A percentile compares a stretch with the other conserved stretches of the same genome.
Conservation (phyloP, 2,113 vertebrate species). For the Podiceps cristatus region DNA sequence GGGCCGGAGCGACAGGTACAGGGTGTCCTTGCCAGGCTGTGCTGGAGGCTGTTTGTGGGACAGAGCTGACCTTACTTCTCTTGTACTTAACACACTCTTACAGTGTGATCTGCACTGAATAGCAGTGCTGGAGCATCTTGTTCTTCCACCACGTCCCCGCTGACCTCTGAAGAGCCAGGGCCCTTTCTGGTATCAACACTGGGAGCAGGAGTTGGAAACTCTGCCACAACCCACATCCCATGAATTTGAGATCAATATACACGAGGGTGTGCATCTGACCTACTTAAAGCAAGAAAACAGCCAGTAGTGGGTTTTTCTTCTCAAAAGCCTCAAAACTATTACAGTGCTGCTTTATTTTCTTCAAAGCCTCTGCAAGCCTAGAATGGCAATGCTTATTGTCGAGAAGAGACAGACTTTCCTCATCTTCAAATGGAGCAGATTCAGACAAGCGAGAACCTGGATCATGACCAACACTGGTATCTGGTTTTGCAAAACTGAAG, state of each 20-base stretch:
- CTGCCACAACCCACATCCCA: not conserved
- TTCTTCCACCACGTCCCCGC: not conserved
- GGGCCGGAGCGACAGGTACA: not conserved
- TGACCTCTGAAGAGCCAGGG: not conserved
- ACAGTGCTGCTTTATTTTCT: not conserved
- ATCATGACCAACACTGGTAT: not conserved
- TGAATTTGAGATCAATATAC: not conserved
- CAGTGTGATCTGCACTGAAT: not conserved
- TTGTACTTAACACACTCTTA: not conserved
- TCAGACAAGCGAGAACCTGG: not conserved
- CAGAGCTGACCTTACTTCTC: not conserved
- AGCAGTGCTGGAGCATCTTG: not conserved
- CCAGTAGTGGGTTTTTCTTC: not conserved
- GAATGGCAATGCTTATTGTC: not conserved
- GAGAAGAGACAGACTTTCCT: not conserved
- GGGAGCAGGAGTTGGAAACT: not conserved
- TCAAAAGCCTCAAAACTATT: not conserved
- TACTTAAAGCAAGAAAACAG: not conserved
- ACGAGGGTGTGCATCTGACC: not conserved
- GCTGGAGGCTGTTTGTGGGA: not conserved
- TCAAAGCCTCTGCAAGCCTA: not conserved
- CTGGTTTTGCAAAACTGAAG: slow-evolving; percentile 17
- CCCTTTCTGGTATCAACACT: not conserved
- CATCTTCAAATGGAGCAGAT: not conserved
- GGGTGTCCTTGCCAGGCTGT: not conserved